Evolutionary conservation across 2,797 vertebrate genomes (phyloP), one percentile per base, ranked within the genome.

Genomic region (Setipinna tenuifilis): DNA sequence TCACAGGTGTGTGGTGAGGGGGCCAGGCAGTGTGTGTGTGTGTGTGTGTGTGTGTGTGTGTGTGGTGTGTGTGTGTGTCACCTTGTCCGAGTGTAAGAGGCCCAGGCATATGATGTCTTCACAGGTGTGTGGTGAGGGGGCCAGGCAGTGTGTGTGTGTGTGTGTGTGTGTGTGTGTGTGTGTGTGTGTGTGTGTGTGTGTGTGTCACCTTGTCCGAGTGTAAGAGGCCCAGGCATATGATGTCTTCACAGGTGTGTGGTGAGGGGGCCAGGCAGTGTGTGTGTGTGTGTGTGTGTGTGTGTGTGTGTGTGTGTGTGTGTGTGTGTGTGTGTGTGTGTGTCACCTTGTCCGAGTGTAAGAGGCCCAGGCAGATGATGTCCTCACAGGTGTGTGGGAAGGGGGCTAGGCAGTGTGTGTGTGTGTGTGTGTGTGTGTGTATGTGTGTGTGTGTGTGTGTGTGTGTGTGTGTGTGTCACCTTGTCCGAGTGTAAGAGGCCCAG

Each of bases 71-170:
- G 62, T 46, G 31, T 19, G 25, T 84, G 58, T 58, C 57, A 98
- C 98, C 95, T 99, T 99, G 91, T 99, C 96, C 48, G 90, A 92
- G 91, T 98, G 95, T 90, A 97, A 83, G 5, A 99, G 94, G 0
- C 97, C 96, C 0, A 97, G 96, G 91, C 98, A 99, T 93, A 99
- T 97, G 89, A 99, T 98, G 90, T 99, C 98, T 89, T 99, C 98
- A 1, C 98, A 99, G 94, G 16, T 58, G 16, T 19, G 16, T 58
- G 14, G 16, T 14, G 16, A 17, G 2, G 57, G 3, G 58, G 21
- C 50, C 12, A 14, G 19, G 9, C 17, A 21, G 14, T 21, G 3
- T 2, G 50, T 83, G 31, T 83, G 35, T 71, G 6, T 59, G 44
- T 41, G 41, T 81, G 16, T 81, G 28, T 25, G 31, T 82, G 11